A percentile compares a stretch with the other conserved stretches of the same genome.
These are phyloP conservation scores for Bombus terrestris DNA, from an alignment of 1,140 invertebrate genomes.

Conservation along the genomic window DNA sequence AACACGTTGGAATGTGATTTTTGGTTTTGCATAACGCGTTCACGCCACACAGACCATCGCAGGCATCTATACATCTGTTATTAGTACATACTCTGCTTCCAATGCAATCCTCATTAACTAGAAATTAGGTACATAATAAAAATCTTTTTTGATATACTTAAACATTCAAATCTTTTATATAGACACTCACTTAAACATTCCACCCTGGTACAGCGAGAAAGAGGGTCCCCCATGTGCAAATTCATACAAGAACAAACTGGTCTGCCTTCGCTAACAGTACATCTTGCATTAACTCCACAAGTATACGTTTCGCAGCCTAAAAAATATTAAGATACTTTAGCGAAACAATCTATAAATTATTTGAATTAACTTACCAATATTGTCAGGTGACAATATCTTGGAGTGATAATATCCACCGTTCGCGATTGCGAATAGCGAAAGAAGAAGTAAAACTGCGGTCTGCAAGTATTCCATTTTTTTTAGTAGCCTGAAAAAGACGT, in stretches of 20 bases:
- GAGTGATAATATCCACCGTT: slow-evolving; percentile 51
- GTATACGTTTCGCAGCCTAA: slow-evolving; percentile 78
- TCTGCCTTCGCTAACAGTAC: slow-evolving; percentile 80
- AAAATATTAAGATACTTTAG: slow-evolving; percentile 13
- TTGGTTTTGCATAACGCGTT: slow-evolving; percentile 86
- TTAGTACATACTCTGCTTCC: slow-evolving; percentile 83
- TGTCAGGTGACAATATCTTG: slow-evolving; percentile 66
- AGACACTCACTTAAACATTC: slow-evolving; percentile 83
- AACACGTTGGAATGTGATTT: slow-evolving; percentile 86
- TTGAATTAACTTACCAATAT: slow-evolving; percentile 15
- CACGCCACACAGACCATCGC: slow-evolving; percentile 84
- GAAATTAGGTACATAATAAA: slow-evolving; percentile 36
- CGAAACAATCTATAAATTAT: not conserved
- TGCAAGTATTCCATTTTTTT: slow-evolving; percentile 61
- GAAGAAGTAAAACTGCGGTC: slow-evolving; percentile 68
- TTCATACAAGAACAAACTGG: slow-evolving; percentile 85
- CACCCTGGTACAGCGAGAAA: slow-evolving; percentile 81
- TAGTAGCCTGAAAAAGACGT: not conserved
- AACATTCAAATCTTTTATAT: not conserved
- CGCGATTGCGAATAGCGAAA: slow-evolving; percentile 18
- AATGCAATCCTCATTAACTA: slow-evolving; percentile 81
- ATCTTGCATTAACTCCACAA: slow-evolving; percentile 83
- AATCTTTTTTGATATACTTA: not conserved
- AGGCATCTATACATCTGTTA: slow-evolving; percentile 85
- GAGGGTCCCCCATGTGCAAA: slow-evolving; percentile 85